phyloP scores from a whole-genome alignment of 2,888 invertebrate species.

The Harpagoxenus sublaevis region DNA sequence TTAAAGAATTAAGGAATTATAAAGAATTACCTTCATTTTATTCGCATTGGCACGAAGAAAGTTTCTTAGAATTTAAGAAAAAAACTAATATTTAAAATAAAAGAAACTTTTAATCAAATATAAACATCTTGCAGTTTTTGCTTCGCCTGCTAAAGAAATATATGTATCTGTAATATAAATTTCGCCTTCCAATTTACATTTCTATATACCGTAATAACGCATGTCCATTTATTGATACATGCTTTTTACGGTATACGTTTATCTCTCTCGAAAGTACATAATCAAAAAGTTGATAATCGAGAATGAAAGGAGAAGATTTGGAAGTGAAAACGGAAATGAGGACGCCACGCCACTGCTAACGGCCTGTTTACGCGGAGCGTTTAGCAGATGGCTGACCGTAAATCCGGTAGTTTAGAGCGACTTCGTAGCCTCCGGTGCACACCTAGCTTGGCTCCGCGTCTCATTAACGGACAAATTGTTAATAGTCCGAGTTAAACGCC shows the following conservation, averaged over 20 bases:
- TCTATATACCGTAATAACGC: background rate
- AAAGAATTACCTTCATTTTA: background rate
- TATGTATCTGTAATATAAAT: background rate
- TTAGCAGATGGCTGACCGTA: slow-evolving; percentile 49
- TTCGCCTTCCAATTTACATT: background rate
- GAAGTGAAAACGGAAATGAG: background rate
- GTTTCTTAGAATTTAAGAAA: background rate
- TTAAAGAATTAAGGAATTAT: background rate
- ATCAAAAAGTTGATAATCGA: background rate
- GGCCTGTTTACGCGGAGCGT: slow-evolving; percentile 43
- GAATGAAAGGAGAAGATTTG: background rate
- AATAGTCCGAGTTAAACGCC: slow-evolving; percentile 29
- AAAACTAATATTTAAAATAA: background rate
- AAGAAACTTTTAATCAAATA: background rate
- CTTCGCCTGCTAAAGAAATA: background rate
- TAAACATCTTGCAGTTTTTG: background rate
- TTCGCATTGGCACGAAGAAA: background rate
- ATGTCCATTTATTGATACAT: background rate
- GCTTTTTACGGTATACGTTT: background rate
- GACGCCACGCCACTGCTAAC: slow-evolving; percentile 34
- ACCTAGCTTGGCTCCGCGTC: slow-evolving; percentile 22
- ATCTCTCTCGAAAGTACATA: background rate
- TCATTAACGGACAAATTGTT: slow-evolving; percentile 52
- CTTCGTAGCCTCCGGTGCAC: slow-evolving; percentile 40
- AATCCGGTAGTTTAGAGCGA: slow-evolving; percentile 53